Evolutionary conservation across 1,140 invertebrate genomes (phyloP).

Genomic region (Paramacrobiotus metropolitanus): DNA sequence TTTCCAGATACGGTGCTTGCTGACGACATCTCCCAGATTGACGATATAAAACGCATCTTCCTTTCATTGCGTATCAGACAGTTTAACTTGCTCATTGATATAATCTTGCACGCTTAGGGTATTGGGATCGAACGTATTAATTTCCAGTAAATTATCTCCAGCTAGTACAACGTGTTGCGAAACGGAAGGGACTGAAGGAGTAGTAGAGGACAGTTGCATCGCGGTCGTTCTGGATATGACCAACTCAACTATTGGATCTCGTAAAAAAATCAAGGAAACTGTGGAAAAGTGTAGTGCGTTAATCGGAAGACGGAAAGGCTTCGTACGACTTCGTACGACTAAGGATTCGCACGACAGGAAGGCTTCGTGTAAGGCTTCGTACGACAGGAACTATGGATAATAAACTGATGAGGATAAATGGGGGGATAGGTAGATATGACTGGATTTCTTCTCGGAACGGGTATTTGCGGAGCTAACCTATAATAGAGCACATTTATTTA

Average conservation of each 20-base stretch:
- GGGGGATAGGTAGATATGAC: no score
- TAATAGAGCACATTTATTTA: background rate
- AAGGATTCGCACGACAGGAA: no score
- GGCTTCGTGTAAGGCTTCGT: no score
- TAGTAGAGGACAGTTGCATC: background rate
- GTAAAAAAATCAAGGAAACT: no score
- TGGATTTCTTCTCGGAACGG: background rate
- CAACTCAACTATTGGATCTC: background rate
- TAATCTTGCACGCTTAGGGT: background rate
- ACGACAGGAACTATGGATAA: no score
- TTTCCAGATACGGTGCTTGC: constrained; percentile 60
- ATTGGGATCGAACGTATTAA: background rate
- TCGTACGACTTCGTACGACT: no score
- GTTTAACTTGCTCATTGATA: background rate
- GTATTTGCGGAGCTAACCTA: background rate
- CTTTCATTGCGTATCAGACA: constrained; percentile 16
- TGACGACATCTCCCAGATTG: constrained; percentile 64
- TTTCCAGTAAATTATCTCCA: background rate
- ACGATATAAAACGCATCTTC: constrained; percentile 83
- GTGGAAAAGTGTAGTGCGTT: no score
- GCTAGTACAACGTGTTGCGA: background rate
- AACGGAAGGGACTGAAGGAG: background rate
- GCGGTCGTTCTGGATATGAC: background rate
- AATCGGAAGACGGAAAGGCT: no score
- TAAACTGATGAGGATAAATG: no score